Evolutionary conservation across 1,140 invertebrate genomes (phyloP).

Genomic region (Alviniconcha marisindica): DNA sequence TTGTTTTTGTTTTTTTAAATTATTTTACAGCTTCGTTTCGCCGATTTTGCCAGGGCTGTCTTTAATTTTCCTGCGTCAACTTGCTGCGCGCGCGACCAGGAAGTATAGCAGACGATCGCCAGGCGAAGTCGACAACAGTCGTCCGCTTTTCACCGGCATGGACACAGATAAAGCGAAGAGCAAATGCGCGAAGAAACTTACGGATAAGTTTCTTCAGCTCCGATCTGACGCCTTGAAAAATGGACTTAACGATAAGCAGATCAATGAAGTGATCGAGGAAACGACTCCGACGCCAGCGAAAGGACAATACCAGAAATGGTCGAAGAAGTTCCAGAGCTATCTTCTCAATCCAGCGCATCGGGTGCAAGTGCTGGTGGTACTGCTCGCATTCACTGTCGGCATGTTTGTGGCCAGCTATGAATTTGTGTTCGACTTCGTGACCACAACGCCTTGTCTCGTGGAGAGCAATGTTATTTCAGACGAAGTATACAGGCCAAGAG

Average conservation of each 20-base stretch:
- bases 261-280: slow-evolving; percentile 12
- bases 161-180: background rate
- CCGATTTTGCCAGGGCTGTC: too few species aligned
- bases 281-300: background rate
- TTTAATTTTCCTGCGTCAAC: too few species aligned
- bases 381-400: background rate
- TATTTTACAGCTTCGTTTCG: too few species aligned
- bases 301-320: background rate
- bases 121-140: background rate
- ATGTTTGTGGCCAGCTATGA: slow-evolving; percentile 27
- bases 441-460: slow-evolving; percentile 81
- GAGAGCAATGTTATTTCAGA: slow-evolving; percentile 90
- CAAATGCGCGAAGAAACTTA: slow-evolving; percentile 32
- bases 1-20: too few species aligned
- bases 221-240: slow-evolving; percentile 35
- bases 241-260: slow-evolving; percentile 28
- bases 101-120: slow-evolving; percentile 1
- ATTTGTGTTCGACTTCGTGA: slow-evolving; percentile 21
- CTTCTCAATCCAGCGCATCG: background rate
- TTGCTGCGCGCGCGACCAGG: slow-evolving; percentile 6
- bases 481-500: slow-evolving; percentile 89
- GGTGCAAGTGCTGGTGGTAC: slow-evolving; percentile 11
- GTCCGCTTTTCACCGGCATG: background rate
- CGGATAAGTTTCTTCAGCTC: slow-evolving; percentile 36
- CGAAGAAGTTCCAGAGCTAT: background rate